These are phyloP conservation scores for Parauchenoglanis punctatus DNA, from an alignment of 2,797 vertebrate species.

Conservation along the genomic window DNA sequence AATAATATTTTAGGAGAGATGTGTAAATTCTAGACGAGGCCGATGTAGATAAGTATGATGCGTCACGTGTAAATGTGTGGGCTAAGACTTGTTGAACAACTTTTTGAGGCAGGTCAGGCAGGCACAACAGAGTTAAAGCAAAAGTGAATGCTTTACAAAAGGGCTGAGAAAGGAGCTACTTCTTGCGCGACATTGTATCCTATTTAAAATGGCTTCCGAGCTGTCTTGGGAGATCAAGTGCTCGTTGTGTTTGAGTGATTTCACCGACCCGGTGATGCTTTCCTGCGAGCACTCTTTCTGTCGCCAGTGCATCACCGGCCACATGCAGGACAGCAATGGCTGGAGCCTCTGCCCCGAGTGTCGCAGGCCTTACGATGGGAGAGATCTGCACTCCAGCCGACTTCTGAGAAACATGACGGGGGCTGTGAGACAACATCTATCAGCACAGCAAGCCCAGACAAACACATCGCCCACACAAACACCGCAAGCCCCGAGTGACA, in stretches of 20 bases:
- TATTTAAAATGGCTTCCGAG: constrained; percentile 19
- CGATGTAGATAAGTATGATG: not conserved
- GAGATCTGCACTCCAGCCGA: constrained; percentile 37
- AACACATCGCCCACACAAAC: not conserved
- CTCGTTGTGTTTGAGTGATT: constrained; percentile 44
- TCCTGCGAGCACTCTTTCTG: constrained; percentile 49
- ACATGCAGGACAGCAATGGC: constrained; percentile 13
- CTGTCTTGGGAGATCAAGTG: constrained; percentile 47
- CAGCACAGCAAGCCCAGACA: not conserved
- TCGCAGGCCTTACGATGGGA: not conserved
- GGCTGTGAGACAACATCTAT: constrained; percentile 35
- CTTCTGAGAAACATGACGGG: constrained; percentile 47
- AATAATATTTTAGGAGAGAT: not conserved
- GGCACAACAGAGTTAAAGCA: not conserved
- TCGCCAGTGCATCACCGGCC: constrained; percentile 39
- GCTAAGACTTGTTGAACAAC: not conserved
- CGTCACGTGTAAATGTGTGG: not conserved
- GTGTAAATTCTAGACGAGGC: not conserved
- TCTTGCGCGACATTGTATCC: no score
- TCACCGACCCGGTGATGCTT: constrained; percentile 42
- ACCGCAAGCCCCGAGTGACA: not conserved
- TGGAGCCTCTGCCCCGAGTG: constrained; percentile 44
- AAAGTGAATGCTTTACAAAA: not conserved
- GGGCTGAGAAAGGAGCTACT: not conserved
- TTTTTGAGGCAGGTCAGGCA: not conserved